Evolutionary conservation across 2,797 vertebrate genomes (phyloP).

Genomic region (Delichon dasypus): DNA sequence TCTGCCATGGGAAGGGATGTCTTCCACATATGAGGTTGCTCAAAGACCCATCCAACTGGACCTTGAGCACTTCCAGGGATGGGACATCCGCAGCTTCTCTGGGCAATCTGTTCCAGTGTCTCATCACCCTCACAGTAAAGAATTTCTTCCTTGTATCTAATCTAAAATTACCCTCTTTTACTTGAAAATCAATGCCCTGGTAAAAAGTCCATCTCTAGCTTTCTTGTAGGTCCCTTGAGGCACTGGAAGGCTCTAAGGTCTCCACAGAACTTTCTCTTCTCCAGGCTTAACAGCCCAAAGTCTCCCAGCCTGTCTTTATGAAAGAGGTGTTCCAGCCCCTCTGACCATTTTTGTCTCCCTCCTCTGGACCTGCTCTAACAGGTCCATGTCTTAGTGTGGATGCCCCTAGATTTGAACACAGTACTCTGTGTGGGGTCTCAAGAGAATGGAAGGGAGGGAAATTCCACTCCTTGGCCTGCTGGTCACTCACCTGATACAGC

Average conservation of each 20-base stretch:
- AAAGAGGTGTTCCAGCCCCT: not conserved
- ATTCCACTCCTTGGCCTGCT: not conserved
- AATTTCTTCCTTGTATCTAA: not conserved
- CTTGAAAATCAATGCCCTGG: not conserved
- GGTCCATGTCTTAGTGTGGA: not conserved
- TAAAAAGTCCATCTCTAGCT: not conserved
- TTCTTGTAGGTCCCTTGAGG: not conserved
- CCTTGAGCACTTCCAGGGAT: not conserved
- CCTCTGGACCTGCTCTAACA: not conserved
- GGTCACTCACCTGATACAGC: not conserved
- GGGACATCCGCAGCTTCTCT: not conserved
- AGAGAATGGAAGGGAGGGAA: not conserved
- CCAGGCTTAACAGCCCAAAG: not conserved
- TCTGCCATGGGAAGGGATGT: not conserved
- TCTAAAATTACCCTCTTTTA: not conserved
- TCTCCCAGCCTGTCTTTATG: not conserved
- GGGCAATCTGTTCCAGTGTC: not conserved
- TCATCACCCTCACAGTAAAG: not conserved
- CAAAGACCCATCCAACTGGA: accelerated
- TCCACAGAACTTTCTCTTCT: not conserved
- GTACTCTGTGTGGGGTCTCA: not conserved
- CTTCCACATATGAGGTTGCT: not conserved
- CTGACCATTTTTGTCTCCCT: not conserved
- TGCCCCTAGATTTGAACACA: not conserved
- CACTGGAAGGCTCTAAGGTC: not conserved